These are phyloP conservation scores for Seira sanloemensis DNA, from an alignment of 2,888 invertebrate genomes.

Conservation along the genomic window DNA sequence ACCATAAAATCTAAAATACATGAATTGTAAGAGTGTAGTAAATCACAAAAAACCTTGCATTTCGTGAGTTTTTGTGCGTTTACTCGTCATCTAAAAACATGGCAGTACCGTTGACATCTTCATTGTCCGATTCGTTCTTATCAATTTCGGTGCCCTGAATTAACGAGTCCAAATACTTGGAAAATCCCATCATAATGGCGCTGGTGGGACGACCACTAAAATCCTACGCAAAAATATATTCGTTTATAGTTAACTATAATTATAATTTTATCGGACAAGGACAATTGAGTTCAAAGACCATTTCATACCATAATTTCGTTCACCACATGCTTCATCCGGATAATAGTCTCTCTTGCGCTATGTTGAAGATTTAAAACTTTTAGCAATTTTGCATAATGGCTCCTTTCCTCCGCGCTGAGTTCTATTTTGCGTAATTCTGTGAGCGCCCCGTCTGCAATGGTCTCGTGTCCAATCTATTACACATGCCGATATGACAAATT, in stretches of 20 bases:
- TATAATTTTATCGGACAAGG: not conserved
- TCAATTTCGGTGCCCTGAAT: not conserved
- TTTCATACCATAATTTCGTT: conserved; percentile 30
- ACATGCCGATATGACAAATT: not conserved
- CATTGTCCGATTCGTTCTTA: too few relatives aligned
- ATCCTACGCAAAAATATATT: not conserved
- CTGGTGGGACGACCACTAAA: not conserved
- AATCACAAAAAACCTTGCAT: too few relatives aligned
- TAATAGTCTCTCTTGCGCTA: conserved; percentile 21
- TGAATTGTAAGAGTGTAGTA: too few relatives aligned
- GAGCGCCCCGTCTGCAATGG: conserved; percentile 33
- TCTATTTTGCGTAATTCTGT: conserved; percentile 6
- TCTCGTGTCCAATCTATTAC: conserved; percentile 39
- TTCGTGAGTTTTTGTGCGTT: too few relatives aligned
- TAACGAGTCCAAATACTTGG: conserved; percentile 9
- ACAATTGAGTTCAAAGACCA: not conserved
- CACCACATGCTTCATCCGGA: not conserved
- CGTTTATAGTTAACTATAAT: not conserved
- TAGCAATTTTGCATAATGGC: conserved; percentile 30
- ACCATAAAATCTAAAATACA: too few relatives aligned
- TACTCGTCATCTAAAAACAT: too few relatives aligned
- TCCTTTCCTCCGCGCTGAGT: conserved; percentile 23
- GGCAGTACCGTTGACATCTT: too few relatives aligned
- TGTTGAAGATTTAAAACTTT: conserved; percentile 38
- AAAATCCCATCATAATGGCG: conserved; percentile 6